phyloP scores from a whole-genome alignment of 2,888 invertebrate genomes.

The Ochropleura plecta region DNA sequence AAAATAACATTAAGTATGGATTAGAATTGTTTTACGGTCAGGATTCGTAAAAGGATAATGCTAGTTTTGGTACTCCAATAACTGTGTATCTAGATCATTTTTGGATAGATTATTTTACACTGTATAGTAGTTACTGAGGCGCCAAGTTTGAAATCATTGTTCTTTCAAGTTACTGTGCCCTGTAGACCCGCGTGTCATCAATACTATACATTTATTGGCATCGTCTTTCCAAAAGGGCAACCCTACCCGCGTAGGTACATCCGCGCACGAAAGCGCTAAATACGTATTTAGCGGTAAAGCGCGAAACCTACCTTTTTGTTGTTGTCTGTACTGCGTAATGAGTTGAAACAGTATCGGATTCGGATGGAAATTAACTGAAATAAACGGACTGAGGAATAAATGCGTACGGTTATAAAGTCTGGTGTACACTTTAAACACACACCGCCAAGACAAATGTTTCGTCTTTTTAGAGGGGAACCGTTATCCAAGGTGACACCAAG shows the following conservation, averaged over 20 bases:
- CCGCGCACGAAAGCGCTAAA: constrained; percentile 66
- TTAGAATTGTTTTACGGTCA: neutral
- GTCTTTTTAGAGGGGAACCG: neutral
- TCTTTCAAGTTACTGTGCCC: too few relatives aligned
- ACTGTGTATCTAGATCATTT: neutral
- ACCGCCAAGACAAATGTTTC: neutral
- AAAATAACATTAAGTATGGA: neutral
- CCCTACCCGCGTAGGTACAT: constrained; percentile 53
- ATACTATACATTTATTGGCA: neutral
- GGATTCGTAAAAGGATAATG: neutral
- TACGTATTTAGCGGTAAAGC: constrained; percentile 65
- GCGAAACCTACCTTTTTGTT: constrained; percentile 59
- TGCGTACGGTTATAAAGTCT: neutral
- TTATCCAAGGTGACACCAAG: neutral
- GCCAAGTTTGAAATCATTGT: neutral
- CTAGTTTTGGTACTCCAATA: neutral
- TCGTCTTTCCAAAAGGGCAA: neutral
- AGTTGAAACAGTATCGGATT: constrained; percentile 47
- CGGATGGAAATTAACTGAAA: constrained; percentile 45
- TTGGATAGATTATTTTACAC: neutral
- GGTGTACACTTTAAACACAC: constrained; percentile 7
- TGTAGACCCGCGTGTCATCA: too few relatives aligned
- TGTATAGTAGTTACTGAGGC: neutral
- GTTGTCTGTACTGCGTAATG: constrained; percentile 60
- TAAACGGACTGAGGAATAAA: constrained; percentile 27